These are phyloP conservation scores for Chloroceryle amazona DNA, from an alignment of 2,797 vertebrate genomes.

Conservation along the genomic window DNA sequence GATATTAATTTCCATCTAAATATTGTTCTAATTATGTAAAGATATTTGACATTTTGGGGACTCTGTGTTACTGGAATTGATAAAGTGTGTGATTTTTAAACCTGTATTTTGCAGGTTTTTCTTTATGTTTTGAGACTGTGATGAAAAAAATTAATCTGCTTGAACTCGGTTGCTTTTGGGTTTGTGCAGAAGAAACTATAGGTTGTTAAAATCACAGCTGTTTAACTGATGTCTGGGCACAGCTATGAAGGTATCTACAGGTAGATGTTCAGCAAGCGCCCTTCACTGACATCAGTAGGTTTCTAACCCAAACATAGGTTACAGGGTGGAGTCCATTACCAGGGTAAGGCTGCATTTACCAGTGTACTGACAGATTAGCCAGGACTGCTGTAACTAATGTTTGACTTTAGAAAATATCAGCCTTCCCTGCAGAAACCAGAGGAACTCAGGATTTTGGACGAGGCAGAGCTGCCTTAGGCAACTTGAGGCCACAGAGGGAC, in stretches of 20 bases:
- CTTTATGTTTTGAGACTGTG: neutral
- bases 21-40: slow-evolving; percentile 28
- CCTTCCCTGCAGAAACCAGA: neutral
- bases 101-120: neutral
- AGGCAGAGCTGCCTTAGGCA: neutral
- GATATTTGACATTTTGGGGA: neutral
- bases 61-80: neutral
- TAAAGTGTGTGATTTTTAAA: neutral
- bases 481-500: neutral
- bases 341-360: neutral
- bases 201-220: neutral
- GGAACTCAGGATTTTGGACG: neutral
- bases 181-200: neutral
- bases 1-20: slow-evolving; percentile 68
- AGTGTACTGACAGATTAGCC: neutral
- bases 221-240: neutral
- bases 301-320: neutral
- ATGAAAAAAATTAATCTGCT: neutral
- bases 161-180: neutral
- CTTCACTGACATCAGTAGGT: neutral
- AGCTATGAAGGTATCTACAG: neutral
- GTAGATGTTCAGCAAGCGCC: neutral
- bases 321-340: neutral
- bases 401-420: neutral
- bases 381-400: neutral